Evolutionary conservation across 2,797 vertebrate genomes (phyloP).

Genomic region (Coccyzus lansbergi): DNA sequence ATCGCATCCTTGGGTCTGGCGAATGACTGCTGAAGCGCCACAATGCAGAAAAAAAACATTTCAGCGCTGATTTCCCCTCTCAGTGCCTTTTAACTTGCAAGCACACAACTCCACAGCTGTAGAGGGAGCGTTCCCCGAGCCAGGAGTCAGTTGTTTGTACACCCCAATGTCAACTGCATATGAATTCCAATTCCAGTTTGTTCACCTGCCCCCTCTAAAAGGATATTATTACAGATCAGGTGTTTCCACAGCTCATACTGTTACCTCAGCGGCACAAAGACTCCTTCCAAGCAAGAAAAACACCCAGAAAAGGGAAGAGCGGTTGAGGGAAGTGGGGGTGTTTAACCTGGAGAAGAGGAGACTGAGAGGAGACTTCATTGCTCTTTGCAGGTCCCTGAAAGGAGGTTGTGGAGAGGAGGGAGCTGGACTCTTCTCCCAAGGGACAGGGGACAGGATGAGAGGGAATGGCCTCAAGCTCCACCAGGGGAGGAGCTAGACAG

Average conservation of each 20-base stretch:
- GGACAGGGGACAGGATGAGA: too few species aligned
- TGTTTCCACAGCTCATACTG: background rate
- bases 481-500: too few species aligned
- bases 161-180: background rate
- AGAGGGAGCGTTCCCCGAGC: background rate
- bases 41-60: background rate
- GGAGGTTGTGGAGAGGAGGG: too few species aligned
- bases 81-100: fast-evolving
- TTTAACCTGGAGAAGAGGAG: too few species aligned
- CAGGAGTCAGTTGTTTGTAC: background rate
- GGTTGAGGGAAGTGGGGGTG: too few species aligned
- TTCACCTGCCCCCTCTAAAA: background rate
- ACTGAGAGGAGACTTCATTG: too few species aligned
- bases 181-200: background rate
- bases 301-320: too few species aligned
- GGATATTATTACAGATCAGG: background rate
- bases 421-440: too few species aligned
- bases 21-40: background rate
- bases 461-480: too few species aligned
- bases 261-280: background rate
- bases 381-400: too few species aligned
- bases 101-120: fast-evolving
- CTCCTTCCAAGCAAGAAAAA: background rate
- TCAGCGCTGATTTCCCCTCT: background rate
- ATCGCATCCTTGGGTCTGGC: background rate